Evolutionary conservation across 2,888 invertebrate genomes (phyloP).

Genomic region (Spodoptera littoralis): DNA sequence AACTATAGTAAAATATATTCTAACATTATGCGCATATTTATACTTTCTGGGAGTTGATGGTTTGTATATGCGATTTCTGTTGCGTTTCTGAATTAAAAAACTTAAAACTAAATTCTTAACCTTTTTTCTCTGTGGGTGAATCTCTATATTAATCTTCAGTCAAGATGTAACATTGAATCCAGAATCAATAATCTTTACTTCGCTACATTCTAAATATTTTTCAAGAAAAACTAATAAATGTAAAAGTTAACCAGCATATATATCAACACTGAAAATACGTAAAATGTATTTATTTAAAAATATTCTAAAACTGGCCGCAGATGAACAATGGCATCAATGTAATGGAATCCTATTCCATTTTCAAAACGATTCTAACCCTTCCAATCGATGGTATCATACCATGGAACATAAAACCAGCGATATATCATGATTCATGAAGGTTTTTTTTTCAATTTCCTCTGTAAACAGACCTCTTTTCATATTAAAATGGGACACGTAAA

Average conservation of each 20-base stretch:
- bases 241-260: too few species aligned
- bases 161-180: too few species aligned
- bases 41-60: too few species aligned
- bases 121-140: too few species aligned
- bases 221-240: too few species aligned
- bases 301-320: background rate
- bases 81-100: too few species aligned
- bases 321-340: constrained; percentile 13
- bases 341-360: constrained; percentile 27
- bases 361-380: constrained; percentile 34
- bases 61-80: too few species aligned
- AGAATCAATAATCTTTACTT: too few species aligned
- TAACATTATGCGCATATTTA: too few species aligned
- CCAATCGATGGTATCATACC: constrained; percentile 31
- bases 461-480: constrained; percentile 33
- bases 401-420: constrained; percentile 28
- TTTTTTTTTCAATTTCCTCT: constrained; percentile 42
- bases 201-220: too few species aligned
- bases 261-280: background rate
- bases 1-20: background rate
- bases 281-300: background rate
- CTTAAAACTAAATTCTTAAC: too few species aligned
- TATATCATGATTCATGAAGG: constrained; percentile 26
- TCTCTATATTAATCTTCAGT: too few species aligned
- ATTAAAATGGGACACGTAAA: constrained; percentile 21